Percentiles rank a stretch among this genome's conserved stretches.
Conservation (phyloP, 1,140 invertebrate genomes). For the Zaprionus tsacasi region DNA sequence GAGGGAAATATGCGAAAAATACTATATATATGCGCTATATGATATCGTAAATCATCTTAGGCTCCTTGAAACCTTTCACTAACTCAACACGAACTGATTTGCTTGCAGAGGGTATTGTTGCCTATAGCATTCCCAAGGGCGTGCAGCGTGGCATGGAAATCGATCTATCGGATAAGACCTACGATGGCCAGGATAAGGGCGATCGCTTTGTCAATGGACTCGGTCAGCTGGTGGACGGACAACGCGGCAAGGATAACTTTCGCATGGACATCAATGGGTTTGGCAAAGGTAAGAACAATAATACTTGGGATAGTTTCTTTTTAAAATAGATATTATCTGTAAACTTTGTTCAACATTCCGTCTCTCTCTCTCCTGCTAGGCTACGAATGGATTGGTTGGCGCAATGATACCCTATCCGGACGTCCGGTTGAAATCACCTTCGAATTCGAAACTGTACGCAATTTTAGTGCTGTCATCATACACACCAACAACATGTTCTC, state of each 20-base stretch:
- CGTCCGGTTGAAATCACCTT: constrained; percentile 89
- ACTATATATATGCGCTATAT: constrained; percentile 16
- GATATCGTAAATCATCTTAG: constrained; percentile 41
- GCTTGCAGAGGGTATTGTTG: constrained; percentile 90
- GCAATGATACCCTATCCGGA: constrained; percentile 87
- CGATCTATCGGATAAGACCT: constrained; percentile 95
- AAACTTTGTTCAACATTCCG: no score
- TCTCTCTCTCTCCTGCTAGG: constrained; percentile 84
- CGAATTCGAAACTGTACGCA: constrained; percentile 90
- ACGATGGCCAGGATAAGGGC: constrained; percentile 94
- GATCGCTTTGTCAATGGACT: constrained; percentile 91
- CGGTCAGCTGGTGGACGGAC: constrained; percentile 96
- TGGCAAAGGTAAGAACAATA: constrained; percentile 87
- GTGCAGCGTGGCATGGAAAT: constrained; percentile 91
- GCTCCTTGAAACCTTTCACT: constrained; percentile 33
- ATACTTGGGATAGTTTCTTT: no score
- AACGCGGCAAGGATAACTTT: constrained; percentile 92
- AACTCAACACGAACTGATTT: constrained; percentile 8
- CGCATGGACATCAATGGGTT: constrained; percentile 88
- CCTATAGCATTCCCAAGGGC: constrained; percentile 94
- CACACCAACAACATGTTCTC: constrained; percentile 90
- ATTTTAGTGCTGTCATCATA: constrained; percentile 91
- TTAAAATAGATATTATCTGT: no score
- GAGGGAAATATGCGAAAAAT: constrained; percentile 18
- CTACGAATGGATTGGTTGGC: constrained; percentile 96